These are phyloP conservation scores for Lepus timidus DNA, from an alignment of 2,113 vertebrate genomes.

Conservation along the genomic window DNA sequence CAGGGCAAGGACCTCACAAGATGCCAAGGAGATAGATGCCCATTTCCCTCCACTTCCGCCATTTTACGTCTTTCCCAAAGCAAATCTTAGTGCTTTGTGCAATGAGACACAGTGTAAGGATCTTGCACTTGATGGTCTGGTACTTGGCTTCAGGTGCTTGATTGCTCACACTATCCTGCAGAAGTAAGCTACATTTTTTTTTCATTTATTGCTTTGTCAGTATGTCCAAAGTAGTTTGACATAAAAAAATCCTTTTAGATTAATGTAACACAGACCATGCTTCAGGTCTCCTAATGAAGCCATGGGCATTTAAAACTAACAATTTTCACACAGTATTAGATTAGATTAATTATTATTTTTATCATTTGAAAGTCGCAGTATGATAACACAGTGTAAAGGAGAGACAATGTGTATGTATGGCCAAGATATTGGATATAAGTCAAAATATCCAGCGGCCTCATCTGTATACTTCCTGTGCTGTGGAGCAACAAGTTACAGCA, in stretches of 20 bases:
- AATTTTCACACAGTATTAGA: background rate
- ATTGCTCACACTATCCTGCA: background rate
- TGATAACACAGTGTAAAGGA: background rate
- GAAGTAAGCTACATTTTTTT: background rate
- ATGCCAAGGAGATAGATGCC: background rate
- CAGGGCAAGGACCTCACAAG: background rate
- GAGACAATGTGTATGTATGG: background rate
- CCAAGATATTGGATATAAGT: background rate
- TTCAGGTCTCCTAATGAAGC: constrained; percentile 21
- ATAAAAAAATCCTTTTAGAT: constrained; percentile 22
- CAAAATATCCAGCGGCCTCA: background rate
- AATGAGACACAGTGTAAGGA: background rate
- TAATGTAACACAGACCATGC: background rate
- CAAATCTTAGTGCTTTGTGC: background rate
- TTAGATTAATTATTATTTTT: background rate
- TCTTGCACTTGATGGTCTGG: background rate
- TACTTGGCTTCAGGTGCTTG: background rate
- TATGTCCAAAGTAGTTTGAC: background rate
- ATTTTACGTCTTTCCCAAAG: background rate
- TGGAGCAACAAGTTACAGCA: background rate
- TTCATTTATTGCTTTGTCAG: constrained; percentile 18
- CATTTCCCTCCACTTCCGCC: background rate
- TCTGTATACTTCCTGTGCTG: background rate
- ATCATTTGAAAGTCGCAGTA: background rate
- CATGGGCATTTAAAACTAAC: background rate